Evolutionary conservation across 2,888 invertebrate species (phyloP).

Genomic region (Thecophora atra): DNA sequence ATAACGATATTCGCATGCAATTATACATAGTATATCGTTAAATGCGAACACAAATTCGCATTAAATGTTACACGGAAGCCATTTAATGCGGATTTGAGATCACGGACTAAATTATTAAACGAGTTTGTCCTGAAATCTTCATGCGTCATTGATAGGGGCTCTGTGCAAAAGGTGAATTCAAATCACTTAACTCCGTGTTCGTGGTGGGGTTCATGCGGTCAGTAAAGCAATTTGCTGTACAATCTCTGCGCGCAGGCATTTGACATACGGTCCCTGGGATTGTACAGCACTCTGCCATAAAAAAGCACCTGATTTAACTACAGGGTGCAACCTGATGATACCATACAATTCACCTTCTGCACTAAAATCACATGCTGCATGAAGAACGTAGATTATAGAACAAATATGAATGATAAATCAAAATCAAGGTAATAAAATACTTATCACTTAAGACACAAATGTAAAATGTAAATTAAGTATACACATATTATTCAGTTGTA

Average conservation of each 20-base stretch:
- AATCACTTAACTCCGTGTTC: constrained; percentile 36
- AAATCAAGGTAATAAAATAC: constrained; percentile 12
- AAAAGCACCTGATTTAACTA: neutral
- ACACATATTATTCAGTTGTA: constrained; percentile 33
- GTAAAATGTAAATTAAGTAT: neutral
- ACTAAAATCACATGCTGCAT: constrained; percentile 45
- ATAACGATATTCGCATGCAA: constrained; percentile 2
- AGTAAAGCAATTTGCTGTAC: constrained; percentile 3
- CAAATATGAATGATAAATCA: neutral
- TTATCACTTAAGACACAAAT: constrained; percentile 31
- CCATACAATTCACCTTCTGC: constrained; percentile 41
- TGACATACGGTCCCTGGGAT: neutral
- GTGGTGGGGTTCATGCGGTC: constrained; percentile 18
- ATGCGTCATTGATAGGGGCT: constrained; percentile 48
- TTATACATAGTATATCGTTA: neutral
- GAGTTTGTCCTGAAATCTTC: constrained; percentile 38
- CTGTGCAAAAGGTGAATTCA: constrained; percentile 43
- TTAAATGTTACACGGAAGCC: constrained; percentile 22
- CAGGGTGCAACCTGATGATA: neutral
- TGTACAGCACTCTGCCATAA: constrained; percentile 12
- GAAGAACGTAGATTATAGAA: constrained; percentile 35
- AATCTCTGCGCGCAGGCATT: constrained; percentile 9
- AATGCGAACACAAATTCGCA: neutral
- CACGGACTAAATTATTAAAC: constrained; percentile 1
- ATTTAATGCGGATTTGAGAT: neutral